Base-by-base conservation (phyloP, 2,888 invertebrate genomes). In the Elegia similella region DNA sequence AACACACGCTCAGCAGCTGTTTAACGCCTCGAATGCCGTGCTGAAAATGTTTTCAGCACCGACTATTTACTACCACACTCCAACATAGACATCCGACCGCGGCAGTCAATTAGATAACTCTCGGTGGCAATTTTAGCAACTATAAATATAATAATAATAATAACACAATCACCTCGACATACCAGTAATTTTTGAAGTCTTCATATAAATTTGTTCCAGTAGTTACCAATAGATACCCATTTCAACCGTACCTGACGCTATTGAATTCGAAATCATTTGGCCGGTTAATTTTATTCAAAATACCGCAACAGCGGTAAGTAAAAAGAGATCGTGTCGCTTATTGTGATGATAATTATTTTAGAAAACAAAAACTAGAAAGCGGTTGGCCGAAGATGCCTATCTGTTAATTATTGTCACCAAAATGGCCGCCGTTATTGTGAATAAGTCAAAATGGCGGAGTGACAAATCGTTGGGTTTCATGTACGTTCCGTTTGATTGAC, bases 311-410 rank as follows among this genome's bases (percentile, higher is more conserved):
- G 85, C 88, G 88, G 85, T 82, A 82, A 85, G 81, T 85, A 86
- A 80, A 88, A 88, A 85, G 88, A 88, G 84, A 87, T 88, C 84
- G 82, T 76, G 80, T 80, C 79, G 77, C 79, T 83, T 87, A 88
- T 91, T 91, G 90, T 91, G 66, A 91, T 91, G 90, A 87, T 91
- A 91, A 91, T 91, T 88, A 88, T 88, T 90, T 86, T 78, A 69
- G 85, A 86, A 88, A 88, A 90, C 90, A 89, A 89, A 86, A 88
- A 88, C 86, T 88, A 91, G 90, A 91, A 91, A 91, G 89, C 87
- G 82, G 82, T 73, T 84, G 78, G 62, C 66, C 79, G 76, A 75
- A 80, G 86, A 88, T 88, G 86, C 78, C 81, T 88, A 88, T 89
- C 88, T 84, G 89, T 88, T 89, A 90, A 91, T 90, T 90, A 88